phyloP scores from a whole-genome alignment of 2,797 vertebrate species.

The Tenualosa ilisha region DNA sequence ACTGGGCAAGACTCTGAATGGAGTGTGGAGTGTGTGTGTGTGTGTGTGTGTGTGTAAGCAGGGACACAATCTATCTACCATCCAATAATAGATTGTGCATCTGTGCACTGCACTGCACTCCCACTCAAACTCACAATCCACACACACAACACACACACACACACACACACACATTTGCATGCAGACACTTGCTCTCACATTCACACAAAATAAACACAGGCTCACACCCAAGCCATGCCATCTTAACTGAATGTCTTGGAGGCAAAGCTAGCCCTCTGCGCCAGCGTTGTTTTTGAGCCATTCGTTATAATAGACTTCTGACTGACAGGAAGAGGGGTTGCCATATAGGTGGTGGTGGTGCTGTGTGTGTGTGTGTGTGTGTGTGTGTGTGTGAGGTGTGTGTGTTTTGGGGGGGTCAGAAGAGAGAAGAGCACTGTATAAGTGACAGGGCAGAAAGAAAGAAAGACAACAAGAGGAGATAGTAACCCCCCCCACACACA shows the following conservation, averaged over 20 bases:
- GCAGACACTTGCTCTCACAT: background rate
- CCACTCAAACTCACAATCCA: background rate
- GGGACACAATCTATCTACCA: background rate
- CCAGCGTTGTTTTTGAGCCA: background rate
- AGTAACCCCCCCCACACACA: background rate
- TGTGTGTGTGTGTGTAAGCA: background rate
- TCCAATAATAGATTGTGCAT: conserved; percentile 22
- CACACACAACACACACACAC: conserved; percentile 23
- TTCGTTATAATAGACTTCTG: background rate
- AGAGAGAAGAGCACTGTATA: background rate
- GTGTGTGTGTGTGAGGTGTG: background rate
- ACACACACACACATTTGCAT: conserved; percentile 17
- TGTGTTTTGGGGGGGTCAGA: background rate
- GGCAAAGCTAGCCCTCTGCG: background rate
- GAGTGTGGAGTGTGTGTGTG: background rate
- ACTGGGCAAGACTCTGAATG: background rate
- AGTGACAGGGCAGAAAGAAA: background rate
- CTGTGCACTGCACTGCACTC: background rate
- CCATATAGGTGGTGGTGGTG: background rate
- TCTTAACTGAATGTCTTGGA: background rate
- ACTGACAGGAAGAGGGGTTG: background rate
- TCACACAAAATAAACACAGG: background rate
- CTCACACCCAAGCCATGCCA: background rate
- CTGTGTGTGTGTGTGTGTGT: background rate
- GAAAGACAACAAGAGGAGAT: background rate